phyloP scores from a whole-genome alignment of 2,888 invertebrate species.

The Catocala sponsa region DNA sequence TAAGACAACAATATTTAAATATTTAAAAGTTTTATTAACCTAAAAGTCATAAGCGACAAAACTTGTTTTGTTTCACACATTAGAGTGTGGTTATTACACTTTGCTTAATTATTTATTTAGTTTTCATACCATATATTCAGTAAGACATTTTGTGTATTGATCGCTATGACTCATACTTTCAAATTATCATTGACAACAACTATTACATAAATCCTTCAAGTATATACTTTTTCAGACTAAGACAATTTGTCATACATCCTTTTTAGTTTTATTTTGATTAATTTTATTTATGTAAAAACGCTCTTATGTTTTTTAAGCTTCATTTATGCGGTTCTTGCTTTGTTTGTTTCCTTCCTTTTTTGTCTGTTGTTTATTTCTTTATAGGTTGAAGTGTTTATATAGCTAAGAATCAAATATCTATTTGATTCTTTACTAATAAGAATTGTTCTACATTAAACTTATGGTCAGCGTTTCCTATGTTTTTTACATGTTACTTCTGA shows the following conservation, averaged over 20 bases:
- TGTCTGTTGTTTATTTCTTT: too few species aligned
- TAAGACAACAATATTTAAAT: neutral
- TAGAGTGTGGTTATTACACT: neutral
- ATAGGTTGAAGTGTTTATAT: too few species aligned
- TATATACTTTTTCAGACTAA: neutral
- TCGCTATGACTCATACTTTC: conserved; percentile 13
- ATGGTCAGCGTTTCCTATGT: too few species aligned
- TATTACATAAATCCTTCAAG: conserved; percentile 1
- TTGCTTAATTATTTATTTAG: too few species aligned
- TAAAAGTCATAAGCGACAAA: conserved; percentile 2
- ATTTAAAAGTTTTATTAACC: conserved; percentile 13
- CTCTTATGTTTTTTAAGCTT: too few species aligned
- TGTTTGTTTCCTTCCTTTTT: too few species aligned
- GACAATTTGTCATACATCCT: neutral
- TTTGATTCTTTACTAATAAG: too few species aligned
- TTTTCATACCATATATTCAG: neutral
- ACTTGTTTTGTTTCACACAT: neutral
- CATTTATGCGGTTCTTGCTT: too few species aligned
- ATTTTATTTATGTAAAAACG: too few species aligned
- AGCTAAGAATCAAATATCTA: too few species aligned
- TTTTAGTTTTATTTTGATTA: neutral
- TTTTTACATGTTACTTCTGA: too few species aligned
- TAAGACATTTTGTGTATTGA: conserved; percentile 6
- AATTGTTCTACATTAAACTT: too few species aligned
- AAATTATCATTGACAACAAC: conserved; percentile 15